Evolutionary conservation across 2,797 vertebrate species (phyloP).

Genomic region (Rhodeus uyekii): DNA sequence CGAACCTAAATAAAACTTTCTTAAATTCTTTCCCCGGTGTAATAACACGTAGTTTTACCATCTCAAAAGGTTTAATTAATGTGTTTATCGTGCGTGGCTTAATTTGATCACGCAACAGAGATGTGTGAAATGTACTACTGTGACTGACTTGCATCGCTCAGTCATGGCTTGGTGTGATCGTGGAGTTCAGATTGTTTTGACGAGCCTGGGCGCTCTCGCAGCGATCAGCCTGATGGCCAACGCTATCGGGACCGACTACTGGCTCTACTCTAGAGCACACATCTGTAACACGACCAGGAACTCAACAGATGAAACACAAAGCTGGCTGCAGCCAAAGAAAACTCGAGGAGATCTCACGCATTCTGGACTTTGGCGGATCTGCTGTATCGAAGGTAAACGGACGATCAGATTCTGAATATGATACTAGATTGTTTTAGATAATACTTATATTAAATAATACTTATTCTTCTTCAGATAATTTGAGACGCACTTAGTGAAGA

Average conservation of each 20-base stretch:
- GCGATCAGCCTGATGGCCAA: conserved; percentile 97
- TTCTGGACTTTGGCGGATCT: conserved; percentile 94
- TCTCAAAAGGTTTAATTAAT: background rate
- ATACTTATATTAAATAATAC: too few species aligned
- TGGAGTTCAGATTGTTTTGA: conserved; percentile 89
- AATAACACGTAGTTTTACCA: too few species aligned
- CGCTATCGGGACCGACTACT: conserved; percentile 96
- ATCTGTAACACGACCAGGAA: conserved; percentile 92
- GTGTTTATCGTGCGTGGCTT: background rate
- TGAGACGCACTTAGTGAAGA: background rate
- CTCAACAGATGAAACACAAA: conserved; percentile 82
- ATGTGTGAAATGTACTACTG: background rate
- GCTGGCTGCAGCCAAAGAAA: conserved; percentile 75
- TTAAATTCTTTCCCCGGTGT: too few species aligned
- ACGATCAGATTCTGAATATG: background rate
- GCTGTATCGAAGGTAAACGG: conserved; percentile 89
- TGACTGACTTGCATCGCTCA: background rate
- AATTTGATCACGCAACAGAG: background rate
- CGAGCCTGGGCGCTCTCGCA: conserved; percentile 88
- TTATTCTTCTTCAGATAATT: background rate
- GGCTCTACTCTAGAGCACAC: conserved; percentile 93
- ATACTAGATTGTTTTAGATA: too few species aligned
- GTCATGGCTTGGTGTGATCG: conserved; percentile 94
- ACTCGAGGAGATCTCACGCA: conserved; percentile 88
- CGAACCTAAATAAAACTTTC: too few species aligned